Percentiles rank a stretch among this genome's conserved stretches.
Evolutionary conservation across 1,140 invertebrate genomes (phyloP).

Genomic region (Saxidomus purpurata): DNA sequence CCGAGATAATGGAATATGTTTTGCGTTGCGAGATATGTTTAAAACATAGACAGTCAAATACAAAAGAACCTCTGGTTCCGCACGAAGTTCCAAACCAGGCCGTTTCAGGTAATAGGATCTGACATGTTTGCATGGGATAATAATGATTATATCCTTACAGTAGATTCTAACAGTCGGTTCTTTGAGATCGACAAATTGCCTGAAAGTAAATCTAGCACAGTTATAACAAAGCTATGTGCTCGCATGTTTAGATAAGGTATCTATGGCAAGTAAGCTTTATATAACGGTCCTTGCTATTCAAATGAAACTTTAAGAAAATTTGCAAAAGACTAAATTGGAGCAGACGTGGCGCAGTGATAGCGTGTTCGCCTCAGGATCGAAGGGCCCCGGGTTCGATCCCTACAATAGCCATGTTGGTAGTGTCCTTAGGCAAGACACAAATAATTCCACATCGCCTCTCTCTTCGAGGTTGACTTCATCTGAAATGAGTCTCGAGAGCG

Average conservation of each 20-base stretch:
- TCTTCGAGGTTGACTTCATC: no score
- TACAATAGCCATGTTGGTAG: no score
- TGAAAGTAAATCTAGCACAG: constrained; percentile 46
- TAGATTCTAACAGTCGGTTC: constrained; percentile 70
- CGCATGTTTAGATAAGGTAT: constrained; percentile 72
- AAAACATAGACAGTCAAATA: constrained; percentile 49
- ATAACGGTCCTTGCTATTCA: constrained; percentile 69
- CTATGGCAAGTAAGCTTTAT: constrained; percentile 37
- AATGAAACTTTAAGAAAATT: constrained; percentile 61
- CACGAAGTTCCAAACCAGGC: constrained; percentile 67
- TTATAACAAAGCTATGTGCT: constrained; percentile 70
- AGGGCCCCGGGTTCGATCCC: no score
- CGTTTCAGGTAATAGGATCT: constrained; percentile 74
- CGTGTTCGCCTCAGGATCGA: no score
- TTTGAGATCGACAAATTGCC: constrained; percentile 66
- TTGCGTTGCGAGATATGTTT: constrained; percentile 67
- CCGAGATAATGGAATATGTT: constrained; percentile 71
- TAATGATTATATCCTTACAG: constrained; percentile 62
- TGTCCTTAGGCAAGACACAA: no score
- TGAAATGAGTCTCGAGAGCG: no score
- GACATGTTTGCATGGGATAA: constrained; percentile 73
- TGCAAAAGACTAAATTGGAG: constrained; percentile 47
- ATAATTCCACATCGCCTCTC: no score
- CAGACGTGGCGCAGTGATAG: constrained; percentile 58
- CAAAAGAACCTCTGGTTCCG: constrained; percentile 63